Conservation (phyloP, 2,888 invertebrate species). For the Ethmia dodecea region DNA sequence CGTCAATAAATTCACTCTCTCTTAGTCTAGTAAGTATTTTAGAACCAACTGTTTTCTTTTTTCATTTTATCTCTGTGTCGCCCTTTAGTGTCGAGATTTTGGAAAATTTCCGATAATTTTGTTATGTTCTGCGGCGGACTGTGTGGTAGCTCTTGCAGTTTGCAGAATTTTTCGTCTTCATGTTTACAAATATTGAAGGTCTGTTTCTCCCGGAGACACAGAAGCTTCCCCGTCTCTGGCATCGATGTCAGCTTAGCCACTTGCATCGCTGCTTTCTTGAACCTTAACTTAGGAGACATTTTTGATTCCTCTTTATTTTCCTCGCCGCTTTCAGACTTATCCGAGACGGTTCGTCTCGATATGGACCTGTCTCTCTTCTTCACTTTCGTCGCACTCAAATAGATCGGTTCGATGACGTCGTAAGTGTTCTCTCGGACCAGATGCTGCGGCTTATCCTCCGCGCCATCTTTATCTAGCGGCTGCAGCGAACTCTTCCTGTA, state of each 20-base stretch:
- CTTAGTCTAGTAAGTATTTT: conserved; percentile 29
- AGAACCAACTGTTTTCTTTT: conserved; percentile 73
- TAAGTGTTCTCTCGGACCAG: conserved; percentile 65
- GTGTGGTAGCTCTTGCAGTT: conserved; percentile 44
- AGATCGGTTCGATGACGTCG: conserved; percentile 63
- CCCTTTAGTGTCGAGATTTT: conserved; percentile 58
- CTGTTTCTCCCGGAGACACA: conserved; percentile 57
- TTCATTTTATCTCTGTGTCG: conserved; percentile 58
- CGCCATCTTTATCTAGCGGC: conserved; percentile 25
- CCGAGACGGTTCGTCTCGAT: conserved; percentile 13
- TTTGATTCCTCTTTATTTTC: conserved; percentile 23
- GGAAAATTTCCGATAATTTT: conserved; percentile 64
- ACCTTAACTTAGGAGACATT: conserved; percentile 57
- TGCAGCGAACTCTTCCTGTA: conserved; percentile 39
- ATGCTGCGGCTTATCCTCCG: conserved; percentile 48
- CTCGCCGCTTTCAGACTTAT: conserved; percentile 12
- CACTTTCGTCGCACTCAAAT: conserved; percentile 38
- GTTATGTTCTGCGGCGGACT: conserved; percentile 54
- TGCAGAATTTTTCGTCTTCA: conserved; percentile 34
- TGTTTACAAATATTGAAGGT: conserved; percentile 36
- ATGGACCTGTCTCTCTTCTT: conserved; percentile 32
- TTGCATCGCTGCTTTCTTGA: conserved; percentile 61
- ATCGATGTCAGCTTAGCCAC: conserved; percentile 55
- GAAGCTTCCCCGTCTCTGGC: conserved; percentile 61
- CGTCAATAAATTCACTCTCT: conserved; percentile 30